These are phyloP conservation scores for Synaphobranchus kaupii DNA, from an alignment of 2,797 vertebrate species.

Conservation along the genomic window DNA sequence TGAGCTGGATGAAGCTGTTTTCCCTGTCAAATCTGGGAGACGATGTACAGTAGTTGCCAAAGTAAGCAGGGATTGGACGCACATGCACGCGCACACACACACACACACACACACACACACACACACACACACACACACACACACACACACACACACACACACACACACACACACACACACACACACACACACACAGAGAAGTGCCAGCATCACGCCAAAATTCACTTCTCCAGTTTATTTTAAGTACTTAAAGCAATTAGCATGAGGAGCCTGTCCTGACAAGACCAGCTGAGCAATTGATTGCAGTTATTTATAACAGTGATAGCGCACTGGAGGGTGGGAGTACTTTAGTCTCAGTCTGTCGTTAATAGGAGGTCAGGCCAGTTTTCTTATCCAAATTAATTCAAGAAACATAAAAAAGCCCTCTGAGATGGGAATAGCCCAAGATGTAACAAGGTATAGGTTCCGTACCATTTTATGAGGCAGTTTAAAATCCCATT, in stretches of 20 bases:
- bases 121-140: constrained; percentile 28
- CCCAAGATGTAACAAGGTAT: neutral
- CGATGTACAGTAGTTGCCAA: neutral
- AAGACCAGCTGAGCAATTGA: constrained; percentile 71
- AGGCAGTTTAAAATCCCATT: constrained; percentile 8
- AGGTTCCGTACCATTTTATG: neutral
- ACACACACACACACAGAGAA: constrained; percentile 42
- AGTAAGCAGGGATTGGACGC: neutral
- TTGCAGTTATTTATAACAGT: constrained; percentile 74
- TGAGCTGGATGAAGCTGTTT: neutral
- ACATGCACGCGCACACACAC: constrained; percentile 21
- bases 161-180: constrained; percentile 47
- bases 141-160: constrained; percentile 12
- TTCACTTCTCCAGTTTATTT: constrained; percentile 51
- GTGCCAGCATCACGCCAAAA: constrained; percentile 36
- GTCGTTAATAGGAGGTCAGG: constrained; percentile 43
- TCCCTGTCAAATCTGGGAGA: neutral
- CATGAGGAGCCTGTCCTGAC: constrained; percentile 47
- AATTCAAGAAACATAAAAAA: constrained; percentile 39
- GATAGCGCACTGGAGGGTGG: constrained; percentile 66
- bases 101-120: constrained; percentile 45
- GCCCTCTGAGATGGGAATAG: constrained; percentile 21
- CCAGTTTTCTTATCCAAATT: constrained; percentile 43
- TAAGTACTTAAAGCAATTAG: constrained; percentile 71
- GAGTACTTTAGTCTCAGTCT: constrained; percentile 43